Evolutionary conservation across 2,797 vertebrate species (phyloP).

Genomic region (Urosaurus nigricauda): DNA sequence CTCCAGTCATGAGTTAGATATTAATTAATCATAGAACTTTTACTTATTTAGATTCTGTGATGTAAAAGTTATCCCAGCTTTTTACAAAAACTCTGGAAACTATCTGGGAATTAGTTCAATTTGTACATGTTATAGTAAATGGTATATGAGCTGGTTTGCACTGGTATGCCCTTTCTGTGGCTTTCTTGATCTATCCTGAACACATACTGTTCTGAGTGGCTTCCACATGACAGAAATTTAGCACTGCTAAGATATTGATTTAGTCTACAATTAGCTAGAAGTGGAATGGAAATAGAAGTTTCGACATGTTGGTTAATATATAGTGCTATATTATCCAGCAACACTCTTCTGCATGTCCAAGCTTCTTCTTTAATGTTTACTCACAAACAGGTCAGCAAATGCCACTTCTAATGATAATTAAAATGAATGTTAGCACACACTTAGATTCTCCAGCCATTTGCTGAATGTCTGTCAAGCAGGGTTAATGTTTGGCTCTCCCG

Average conservation of each 20-base stretch:
- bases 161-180: neutral
- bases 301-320: neutral
- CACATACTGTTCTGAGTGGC: neutral
- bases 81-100: neutral
- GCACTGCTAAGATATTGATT: neutral
- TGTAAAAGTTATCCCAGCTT: neutral
- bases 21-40: neutral
- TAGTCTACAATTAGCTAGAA: neutral
- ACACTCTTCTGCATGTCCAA: neutral
- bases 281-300: neutral
- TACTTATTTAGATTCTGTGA: neutral
- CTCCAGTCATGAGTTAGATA: neutral
- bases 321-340: neutral
- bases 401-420: neutral
- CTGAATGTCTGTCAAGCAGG: neutral
- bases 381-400: neutral
- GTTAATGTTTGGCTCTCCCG: neutral
- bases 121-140: neutral
- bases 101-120: neutral
- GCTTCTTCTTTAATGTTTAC: neutral
- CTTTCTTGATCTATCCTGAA: neutral
- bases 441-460: constrained; percentile 2
- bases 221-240: neutral
- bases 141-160: neutral
- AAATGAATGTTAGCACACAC: neutral